These are phyloP conservation scores for Drosophila eugracilis DNA, from an alignment of 1,140 invertebrate species.

Conservation along the genomic window DNA sequence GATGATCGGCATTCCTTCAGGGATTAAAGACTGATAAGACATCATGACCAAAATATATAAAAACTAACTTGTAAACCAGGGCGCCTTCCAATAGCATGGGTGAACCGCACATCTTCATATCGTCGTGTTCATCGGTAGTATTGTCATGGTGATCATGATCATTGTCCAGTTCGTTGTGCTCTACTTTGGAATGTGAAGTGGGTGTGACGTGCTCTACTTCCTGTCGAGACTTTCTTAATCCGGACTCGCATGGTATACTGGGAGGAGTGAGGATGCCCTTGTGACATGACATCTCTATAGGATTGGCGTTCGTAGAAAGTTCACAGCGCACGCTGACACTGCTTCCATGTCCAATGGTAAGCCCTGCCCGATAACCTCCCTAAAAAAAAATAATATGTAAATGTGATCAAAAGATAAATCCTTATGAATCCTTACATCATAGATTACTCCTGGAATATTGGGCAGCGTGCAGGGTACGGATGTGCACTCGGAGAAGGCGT, in stretches of 20 bases:
- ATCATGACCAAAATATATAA: background rate
- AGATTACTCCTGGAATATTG: constrained; percentile 89
- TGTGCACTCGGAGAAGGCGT: constrained; percentile 90
- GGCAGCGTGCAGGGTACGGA: constrained; percentile 92
- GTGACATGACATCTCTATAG: constrained; percentile 87
- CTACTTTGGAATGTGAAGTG: constrained; percentile 35
- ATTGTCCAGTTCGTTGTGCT: constrained; percentile 85
- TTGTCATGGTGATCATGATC: constrained; percentile 60
- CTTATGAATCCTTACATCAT: constrained; percentile 84
- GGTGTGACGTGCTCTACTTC: constrained; percentile 68
- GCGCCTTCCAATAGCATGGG: constrained; percentile 75
- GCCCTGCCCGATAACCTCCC: constrained; percentile 90
- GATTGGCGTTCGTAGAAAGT: constrained; percentile 78
- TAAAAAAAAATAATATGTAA: constrained; percentile 5
- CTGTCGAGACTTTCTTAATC: constrained; percentile 70
- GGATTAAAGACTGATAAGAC: background rate
- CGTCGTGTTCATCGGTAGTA: constrained; percentile 74
- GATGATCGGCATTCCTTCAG: constrained; percentile 68
- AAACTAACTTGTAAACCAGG: constrained; percentile 78
- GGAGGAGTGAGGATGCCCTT: constrained; percentile 88
- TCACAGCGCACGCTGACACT: constrained; percentile 89
- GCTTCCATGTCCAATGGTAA: constrained; percentile 92
- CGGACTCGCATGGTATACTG: constrained; percentile 86
- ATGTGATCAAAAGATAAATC: background rate
- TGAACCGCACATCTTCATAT: constrained; percentile 78